A percentile compares a stretch with the other conserved stretches of the same genome.
phyloP scores from a whole-genome alignment of 2,888 invertebrate genomes.

The Pyrgus malvae region DNA sequence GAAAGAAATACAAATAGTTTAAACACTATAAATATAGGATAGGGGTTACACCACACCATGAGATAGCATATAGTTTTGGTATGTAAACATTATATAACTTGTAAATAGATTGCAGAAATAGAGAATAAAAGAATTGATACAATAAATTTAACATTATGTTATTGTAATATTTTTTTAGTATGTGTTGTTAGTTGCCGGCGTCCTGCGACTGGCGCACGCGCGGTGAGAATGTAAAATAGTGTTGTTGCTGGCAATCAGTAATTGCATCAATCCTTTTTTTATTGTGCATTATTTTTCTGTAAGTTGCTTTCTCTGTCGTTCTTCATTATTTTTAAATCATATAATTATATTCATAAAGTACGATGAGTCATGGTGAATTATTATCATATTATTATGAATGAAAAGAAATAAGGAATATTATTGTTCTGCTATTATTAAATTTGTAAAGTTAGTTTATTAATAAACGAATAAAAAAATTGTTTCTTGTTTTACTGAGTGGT shows the following conservation, averaged over 20 bases:
- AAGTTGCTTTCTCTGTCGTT: constrained; percentile 81
- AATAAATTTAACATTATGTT: constrained; percentile 75
- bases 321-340: constrained; percentile 80
- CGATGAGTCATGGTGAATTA: constrained; percentile 76
- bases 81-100: constrained; percentile 76
- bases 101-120: constrained; percentile 77
- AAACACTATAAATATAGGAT: constrained; percentile 79
- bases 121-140: constrained; percentile 75
- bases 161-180: constrained; percentile 72
- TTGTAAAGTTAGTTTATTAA: constrained; percentile 83
- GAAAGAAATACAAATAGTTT: constrained; percentile 79
- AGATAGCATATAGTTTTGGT: constrained; percentile 78
- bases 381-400: constrained; percentile 80
- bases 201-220: neutral
- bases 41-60: constrained; percentile 73
- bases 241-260: constrained; percentile 65
- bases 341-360: constrained; percentile 80
- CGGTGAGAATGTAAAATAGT: constrained; percentile 40
- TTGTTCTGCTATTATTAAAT: constrained; percentile 83
- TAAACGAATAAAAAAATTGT: constrained; percentile 78
- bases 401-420: constrained; percentile 82
- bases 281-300: constrained; percentile 78
- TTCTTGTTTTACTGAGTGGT: constrained; percentile 51
- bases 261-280: constrained; percentile 59
- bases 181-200: constrained; percentile 46